Conservation (phyloP, 2,113 vertebrate genomes). For the Limnothrissa miodon region DNA sequence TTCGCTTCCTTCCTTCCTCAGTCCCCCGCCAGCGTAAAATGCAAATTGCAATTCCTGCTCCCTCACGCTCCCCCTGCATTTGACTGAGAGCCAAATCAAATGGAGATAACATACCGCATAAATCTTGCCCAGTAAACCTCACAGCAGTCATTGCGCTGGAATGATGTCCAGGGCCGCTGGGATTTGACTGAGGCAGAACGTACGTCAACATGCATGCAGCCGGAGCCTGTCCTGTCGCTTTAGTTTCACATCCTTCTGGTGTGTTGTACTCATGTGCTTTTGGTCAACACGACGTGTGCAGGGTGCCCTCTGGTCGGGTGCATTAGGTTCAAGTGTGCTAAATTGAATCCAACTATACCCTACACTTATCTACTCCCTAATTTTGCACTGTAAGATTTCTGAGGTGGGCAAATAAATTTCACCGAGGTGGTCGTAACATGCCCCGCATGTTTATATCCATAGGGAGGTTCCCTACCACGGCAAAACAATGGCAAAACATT, state of each 20-base stretch:
- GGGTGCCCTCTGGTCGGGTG: not conserved
- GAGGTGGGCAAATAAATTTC: not conserved
- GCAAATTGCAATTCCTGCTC: constrained; percentile 36
- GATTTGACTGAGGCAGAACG: not conserved
- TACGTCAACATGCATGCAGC: not conserved
- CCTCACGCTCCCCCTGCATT: not conserved
- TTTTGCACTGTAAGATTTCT: not conserved
- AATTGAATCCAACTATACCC: not conserved
- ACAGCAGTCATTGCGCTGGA: constrained; percentile 23
- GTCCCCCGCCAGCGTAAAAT: constrained; percentile 21
- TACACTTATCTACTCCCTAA: not conserved
- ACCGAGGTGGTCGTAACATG: not conserved
- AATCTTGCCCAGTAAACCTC: constrained; percentile 27
- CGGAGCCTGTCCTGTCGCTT: not conserved
- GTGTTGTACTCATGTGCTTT: not conserved
- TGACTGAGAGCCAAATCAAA: constrained; percentile 34
- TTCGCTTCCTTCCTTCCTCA: not conserved
- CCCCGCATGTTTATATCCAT: not conserved
- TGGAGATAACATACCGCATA: constrained; percentile 33
- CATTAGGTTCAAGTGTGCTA: not conserved
- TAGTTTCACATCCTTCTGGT: not conserved
- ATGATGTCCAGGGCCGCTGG: constrained; percentile 1
- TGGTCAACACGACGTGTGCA: not conserved
- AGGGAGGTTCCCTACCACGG: not conserved
- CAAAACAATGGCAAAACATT: not conserved